These are phyloP conservation scores for Onychomys torridus DNA, from an alignment of 2,797 vertebrate species.

Conservation along the genomic window DNA sequence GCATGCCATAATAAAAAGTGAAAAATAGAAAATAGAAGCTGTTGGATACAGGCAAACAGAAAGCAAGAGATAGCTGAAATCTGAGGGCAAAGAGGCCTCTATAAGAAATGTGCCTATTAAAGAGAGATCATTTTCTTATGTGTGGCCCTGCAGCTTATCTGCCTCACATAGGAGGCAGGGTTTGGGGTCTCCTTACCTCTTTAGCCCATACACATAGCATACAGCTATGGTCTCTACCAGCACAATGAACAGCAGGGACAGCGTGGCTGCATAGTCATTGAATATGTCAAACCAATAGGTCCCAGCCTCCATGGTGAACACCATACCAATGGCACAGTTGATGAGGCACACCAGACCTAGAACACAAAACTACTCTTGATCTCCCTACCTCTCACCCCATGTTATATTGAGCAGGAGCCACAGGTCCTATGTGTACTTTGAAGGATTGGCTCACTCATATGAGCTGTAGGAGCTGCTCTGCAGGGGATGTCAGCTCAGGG, in stretches of 20 bases:
- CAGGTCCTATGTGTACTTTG: neutral
- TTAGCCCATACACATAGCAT: constrained; percentile 94
- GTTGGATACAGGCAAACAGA: neutral
- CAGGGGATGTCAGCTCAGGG: neutral
- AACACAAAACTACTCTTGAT: neutral
- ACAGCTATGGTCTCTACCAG: constrained; percentile 92
- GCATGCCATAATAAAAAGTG: neutral
- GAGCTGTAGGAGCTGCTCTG: neutral
- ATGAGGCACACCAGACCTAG: constrained; percentile 92
- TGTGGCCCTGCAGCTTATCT: fast-evolving
- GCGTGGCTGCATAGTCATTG: constrained; percentile 94
- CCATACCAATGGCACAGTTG: constrained; percentile 91
- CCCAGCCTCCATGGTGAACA: constrained; percentile 93
- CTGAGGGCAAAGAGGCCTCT: neutral
- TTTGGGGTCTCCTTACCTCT: constrained; percentile 87
- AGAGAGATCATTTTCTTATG: neutral
- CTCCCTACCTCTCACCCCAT: fast-evolving
- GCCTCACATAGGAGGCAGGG: fast-evolving
- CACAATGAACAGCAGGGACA: constrained; percentile 95
- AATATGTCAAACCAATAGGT: constrained; percentile 98
- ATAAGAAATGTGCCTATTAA: too few species aligned
- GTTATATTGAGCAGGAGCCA: neutral
- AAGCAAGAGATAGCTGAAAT: neutral
- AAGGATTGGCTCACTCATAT: neutral
- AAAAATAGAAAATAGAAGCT: neutral